Base-by-base conservation (phyloP, 2,113 vertebrate genomes). In the Apeltes quadracus region DNA sequence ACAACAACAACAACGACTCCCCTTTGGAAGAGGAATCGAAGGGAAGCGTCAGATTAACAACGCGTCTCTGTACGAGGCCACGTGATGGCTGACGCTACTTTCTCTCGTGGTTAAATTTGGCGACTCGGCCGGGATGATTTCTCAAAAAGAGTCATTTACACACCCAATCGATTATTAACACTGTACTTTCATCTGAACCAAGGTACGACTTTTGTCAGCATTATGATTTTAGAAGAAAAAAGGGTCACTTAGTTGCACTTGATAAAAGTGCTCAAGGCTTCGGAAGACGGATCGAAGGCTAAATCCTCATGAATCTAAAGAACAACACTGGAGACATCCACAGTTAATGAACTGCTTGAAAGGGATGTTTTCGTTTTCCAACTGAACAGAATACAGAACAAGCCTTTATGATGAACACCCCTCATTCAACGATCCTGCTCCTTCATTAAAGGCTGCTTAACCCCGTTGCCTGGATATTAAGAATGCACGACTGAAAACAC, bases 371-470 rank as follows among this genome's bases (percentile, higher is more conserved):
- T 62, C 57, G 62, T 75, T 70, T 59, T 69, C 20, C 58, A 72
- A 79, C 63, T 16, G 64, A 88, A 80, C 71, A 63, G 50, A 61
- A 80, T 50, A 73, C 53, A 74, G 57, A 36, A 78, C 50, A 63
- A 61, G 63, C 66, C 69, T 41, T 63, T 46, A 78, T 46, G 69
- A 81, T 72, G 80, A 87, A 86, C 70, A 61, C 61, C 67, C 51
- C 72, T 61, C 34, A 39, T 61, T 38, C 53, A 46, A n/a, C 50
- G 61, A 83, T 81, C 84, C 71, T 78, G 66, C 62, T 39, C 61
- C 79, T 87, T 88, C 61, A 87, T 83, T 69, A 76, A 87, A 90
- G 69, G 55, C 61, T 67, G 81, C 81, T 89, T 61, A 84, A 75
- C 74, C 62, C 80, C 72, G 51, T 70, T 72, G 79, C 67, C 44